phyloP scores from a whole-genome alignment of 2,113 vertebrate species.

The Sander vitreus region DNA sequence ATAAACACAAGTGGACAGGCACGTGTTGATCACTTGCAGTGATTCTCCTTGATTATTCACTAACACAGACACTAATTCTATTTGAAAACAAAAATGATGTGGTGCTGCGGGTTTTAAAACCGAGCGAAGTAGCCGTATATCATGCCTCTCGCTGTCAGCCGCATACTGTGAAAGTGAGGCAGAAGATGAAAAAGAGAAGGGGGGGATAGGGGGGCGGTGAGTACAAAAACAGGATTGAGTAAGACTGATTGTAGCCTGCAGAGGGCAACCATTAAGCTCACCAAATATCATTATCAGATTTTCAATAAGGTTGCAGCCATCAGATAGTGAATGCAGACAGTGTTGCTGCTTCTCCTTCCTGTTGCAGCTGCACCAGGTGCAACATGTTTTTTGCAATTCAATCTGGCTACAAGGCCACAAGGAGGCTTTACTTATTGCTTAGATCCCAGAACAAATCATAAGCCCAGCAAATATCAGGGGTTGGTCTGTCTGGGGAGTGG shows the following conservation, averaged over 20 bases:
- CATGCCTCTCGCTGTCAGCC: constrained; percentile 46
- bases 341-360: constrained; percentile 32
- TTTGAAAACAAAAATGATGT: constrained; percentile 52
- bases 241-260: constrained; percentile 73
- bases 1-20: constrained; percentile 36
- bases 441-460: constrained; percentile 77
- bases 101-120: constrained; percentile 31
- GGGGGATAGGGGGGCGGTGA: not conserved
- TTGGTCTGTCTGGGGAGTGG: constrained; percentile 56
- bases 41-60: constrained; percentile 62
- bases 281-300: constrained; percentile 77
- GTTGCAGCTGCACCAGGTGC: constrained; percentile 68
- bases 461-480: constrained; percentile 64
- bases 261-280: constrained; percentile 74
- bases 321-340: constrained; percentile 63
- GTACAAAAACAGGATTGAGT: constrained; percentile 61
- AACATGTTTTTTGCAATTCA: constrained; percentile 75
- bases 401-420: constrained; percentile 71
- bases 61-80: constrained; percentile 44
- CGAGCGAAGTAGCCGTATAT: constrained; percentile 38
- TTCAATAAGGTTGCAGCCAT: constrained; percentile 75
- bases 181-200: constrained; percentile 53
- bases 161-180: constrained; percentile 56
- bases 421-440: constrained; percentile 75
- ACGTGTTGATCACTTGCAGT: constrained; percentile 42